Base-by-base conservation (phyloP, 1,140 invertebrate species). In the Glossosoma conforme region DNA sequence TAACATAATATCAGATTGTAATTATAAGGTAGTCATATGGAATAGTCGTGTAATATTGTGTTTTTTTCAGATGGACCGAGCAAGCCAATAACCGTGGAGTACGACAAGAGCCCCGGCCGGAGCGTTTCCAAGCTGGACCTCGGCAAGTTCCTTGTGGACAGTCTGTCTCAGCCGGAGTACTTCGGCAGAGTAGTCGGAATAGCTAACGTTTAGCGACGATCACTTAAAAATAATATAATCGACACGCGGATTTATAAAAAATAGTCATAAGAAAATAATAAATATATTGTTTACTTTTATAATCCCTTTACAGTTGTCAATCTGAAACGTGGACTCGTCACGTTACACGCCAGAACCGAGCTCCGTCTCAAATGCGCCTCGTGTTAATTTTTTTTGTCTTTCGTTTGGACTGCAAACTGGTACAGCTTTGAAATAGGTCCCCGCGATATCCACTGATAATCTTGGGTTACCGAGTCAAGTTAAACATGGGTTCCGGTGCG, bases 121-220 rank as follows among this genome's bases (percentile, higher is more conserved):
- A 63, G 71, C 24, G 79, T 91, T 22, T 86, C 86, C 1, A 91
- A 89, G 57, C 69, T 81, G 64, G 84, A 88, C 64, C 72, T 92
- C 25, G 88, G 81, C 3, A 73, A 77, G 52, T 89, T 91, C 66
- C 75, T 92, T 45, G 76, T 91, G 0, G 83, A 89, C 40, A 75
- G 77, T 32, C 69, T 91, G 18, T 64, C 69, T 20, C 74, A 83
- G 51, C 68, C 82, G 2, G 80, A 87, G 57, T 80, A 87, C 67
- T 82, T 83, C 64, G 74, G 82, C 47, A 77, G 81, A 62, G 64
- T 85, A 21, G 80, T 82, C 58, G 85, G 84, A 15, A 77, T 89
- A 44, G 76, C 76, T n/a, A 78, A 78, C 42, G 64, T 61, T 21
- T 19, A 24, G 18, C 13, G 41, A 41, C 28, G 11, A 32, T 28